Conservation (phyloP, 2,113 vertebrate genomes). For the Nycticebus coucang region DNA sequence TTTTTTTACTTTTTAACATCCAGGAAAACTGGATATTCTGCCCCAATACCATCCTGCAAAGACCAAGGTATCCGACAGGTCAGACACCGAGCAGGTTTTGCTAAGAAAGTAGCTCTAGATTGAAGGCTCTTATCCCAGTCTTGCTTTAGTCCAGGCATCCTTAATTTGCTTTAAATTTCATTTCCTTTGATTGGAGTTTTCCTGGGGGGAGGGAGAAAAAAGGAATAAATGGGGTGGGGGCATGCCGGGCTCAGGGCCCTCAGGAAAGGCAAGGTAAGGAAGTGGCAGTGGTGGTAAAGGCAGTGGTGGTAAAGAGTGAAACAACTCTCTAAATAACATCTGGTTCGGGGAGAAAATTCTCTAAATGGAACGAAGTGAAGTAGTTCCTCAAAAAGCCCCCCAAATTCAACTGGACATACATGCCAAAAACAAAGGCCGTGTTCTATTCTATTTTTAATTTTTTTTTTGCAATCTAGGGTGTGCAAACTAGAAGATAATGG, state of each 20-base stretch:
- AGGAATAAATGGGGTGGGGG: neutral
- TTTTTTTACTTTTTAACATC: neutral
- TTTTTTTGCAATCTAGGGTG: neutral
- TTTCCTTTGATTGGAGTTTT: slow-evolving; percentile 1
- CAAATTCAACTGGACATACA: neutral
- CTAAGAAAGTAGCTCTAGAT: neutral
- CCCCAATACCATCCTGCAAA: neutral
- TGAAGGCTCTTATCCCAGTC: neutral
- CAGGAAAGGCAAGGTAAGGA: neutral
- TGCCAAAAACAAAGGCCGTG: neutral
- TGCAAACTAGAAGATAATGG: neutral
- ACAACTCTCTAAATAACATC: neutral
- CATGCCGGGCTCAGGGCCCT: neutral
- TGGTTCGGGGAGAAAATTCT: neutral
- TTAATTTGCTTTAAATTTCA: slow-evolving; percentile 41
- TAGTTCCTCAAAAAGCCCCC: neutral
- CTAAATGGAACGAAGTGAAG: neutral
- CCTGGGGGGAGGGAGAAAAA: neutral
- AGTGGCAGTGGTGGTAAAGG: no score
- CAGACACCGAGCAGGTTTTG: neutral
- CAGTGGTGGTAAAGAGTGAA: no score
- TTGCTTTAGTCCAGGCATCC: slow-evolving; percentile 11
- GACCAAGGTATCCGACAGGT: neutral
- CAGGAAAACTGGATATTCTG: neutral
- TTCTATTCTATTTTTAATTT: neutral